Percentiles rank a stretch among this genome's conserved stretches.
Evolutionary conservation across 2,888 invertebrate species (phyloP).

Genomic region (Bombylius discolor): DNA sequence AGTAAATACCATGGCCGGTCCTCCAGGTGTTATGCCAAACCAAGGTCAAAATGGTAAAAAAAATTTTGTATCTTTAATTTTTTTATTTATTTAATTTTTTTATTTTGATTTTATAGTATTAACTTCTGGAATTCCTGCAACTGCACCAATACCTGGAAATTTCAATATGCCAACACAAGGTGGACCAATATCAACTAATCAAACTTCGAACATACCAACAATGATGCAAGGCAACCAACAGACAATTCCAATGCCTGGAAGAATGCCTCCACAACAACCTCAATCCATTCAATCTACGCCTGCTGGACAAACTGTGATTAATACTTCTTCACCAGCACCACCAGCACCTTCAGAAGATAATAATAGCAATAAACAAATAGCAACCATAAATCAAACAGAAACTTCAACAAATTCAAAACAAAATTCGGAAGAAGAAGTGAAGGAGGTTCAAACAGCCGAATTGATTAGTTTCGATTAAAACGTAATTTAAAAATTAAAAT

Average conservation of each 20-base stretch:
- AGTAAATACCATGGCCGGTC: slow-evolving; percentile 20
- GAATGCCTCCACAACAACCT: background rate
- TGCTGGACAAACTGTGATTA: background rate
- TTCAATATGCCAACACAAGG: background rate
- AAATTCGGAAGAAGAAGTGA: slow-evolving; percentile 31
- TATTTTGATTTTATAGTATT: too few species aligned
- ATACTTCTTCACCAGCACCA: background rate
- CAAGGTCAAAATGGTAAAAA: slow-evolving; percentile 14
- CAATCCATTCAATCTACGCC: background rate
- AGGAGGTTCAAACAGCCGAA: slow-evolving; percentile 55
- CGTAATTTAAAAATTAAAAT: background rate
- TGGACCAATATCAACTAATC: background rate
- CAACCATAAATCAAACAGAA: background rate
- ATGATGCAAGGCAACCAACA: slow-evolving; percentile 2
- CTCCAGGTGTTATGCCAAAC: slow-evolving; percentile 17
- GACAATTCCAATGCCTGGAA: slow-evolving; percentile 11
- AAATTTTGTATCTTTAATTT: background rate
- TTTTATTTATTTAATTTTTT: too few species aligned
- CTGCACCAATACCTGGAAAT: background rate
- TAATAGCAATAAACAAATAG: background rate
- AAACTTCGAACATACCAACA: background rate
- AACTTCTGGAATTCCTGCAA: background rate
- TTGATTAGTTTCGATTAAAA: slow-evolving; percentile 68
- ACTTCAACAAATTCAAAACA: slow-evolving; percentile 27
- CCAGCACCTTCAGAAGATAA: background rate